Evolutionary conservation across 1,140 invertebrate species (phyloP).

Genomic region (Saccostrea cuccullata): DNA sequence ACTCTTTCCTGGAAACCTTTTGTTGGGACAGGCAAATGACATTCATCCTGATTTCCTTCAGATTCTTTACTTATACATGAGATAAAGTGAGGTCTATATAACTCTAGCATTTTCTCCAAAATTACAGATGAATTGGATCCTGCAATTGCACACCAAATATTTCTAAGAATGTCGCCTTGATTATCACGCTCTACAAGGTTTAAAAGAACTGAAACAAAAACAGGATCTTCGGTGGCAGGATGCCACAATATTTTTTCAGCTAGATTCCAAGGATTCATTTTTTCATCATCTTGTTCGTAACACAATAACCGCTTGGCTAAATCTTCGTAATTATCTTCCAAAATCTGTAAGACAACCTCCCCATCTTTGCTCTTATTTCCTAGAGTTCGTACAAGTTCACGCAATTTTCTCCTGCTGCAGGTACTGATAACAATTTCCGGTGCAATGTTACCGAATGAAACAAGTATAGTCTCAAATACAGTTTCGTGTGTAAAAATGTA

Average conservation of each 20-base stretch:
- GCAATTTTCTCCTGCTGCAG: neutral
- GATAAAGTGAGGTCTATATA: neutral
- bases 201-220: neutral
- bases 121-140: neutral
- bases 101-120: neutral
- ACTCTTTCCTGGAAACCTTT: neutral
- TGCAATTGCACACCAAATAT: neutral
- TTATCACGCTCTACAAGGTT: neutral
- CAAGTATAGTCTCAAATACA: neutral
- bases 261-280: neutral
- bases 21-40: neutral
- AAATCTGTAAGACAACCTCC: neutral
- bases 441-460: neutral
- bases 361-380: neutral
- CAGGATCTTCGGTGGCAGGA: neutral
- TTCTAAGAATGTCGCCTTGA: neutral
- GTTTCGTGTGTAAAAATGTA: neutral
- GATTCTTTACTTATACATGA: neutral
- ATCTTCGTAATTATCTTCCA: neutral
- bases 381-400: neutral
- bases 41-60: neutral
- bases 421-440: neutral
- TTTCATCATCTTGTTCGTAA: neutral
- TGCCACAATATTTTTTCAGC: neutral
- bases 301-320: neutral